phyloP scores from a whole-genome alignment of 2,113 vertebrate species.

The Antigone vipio region DNA sequence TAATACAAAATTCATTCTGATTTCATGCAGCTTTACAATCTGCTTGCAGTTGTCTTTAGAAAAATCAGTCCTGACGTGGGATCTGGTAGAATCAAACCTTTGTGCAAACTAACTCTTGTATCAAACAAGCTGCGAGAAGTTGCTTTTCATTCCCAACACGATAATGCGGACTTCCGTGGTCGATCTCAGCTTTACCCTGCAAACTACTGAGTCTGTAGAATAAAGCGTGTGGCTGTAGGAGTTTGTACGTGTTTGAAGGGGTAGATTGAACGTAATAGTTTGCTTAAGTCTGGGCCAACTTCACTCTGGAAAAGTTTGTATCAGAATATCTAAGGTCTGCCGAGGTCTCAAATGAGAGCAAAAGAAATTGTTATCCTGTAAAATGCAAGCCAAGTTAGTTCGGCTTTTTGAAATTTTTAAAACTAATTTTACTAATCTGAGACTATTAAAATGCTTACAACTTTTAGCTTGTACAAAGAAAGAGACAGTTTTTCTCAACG shows the following conservation, averaged over 20 bases:
- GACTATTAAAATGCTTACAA: background rate
- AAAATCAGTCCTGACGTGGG: background rate
- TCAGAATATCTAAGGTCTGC: slow-evolving; percentile 71
- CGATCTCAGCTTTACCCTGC: background rate
- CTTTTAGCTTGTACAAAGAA: background rate
- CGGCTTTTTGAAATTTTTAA: background rate
- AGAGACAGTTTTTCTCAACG: background rate
- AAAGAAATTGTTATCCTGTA: background rate
- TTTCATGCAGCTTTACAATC: background rate
- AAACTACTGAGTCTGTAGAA: slow-evolving; percentile 63
- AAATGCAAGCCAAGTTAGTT: background rate
- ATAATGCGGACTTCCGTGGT: background rate
- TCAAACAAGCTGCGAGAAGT: background rate
- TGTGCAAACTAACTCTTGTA: background rate
- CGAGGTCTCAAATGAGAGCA: slow-evolving; percentile 41
- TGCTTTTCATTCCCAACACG: background rate
- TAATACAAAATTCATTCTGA: background rate
- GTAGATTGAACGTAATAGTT: slow-evolving; percentile 77
- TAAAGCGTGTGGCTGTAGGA: slow-evolving; percentile 82
- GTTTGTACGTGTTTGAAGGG: slow-evolving; percentile 75
- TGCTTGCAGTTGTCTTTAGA: background rate
- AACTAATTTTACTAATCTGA: background rate
- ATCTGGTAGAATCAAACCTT: background rate
- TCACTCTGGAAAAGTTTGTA: slow-evolving; percentile 75
- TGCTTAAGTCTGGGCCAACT: slow-evolving; percentile 76